phyloP scores from a whole-genome alignment of 2,888 invertebrate species.

The Glaucopsyche alexis region DNA sequence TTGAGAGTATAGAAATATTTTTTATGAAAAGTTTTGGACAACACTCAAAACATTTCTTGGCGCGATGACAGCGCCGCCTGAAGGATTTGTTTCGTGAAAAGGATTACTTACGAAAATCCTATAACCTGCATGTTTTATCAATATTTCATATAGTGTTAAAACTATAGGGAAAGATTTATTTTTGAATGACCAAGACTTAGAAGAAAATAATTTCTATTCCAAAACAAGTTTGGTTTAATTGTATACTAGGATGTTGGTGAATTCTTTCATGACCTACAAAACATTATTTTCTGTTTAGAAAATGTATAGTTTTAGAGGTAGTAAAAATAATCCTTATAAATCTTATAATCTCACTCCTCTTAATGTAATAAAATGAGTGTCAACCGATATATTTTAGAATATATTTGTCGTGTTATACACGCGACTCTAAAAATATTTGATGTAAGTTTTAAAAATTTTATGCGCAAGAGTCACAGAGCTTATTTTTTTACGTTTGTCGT shows the following conservation, averaged over 20 bases:
- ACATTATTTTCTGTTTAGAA: conserved; percentile 6
- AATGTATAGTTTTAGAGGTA: conserved; percentile 5
- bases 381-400: neutral
- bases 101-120: neutral
- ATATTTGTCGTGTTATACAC: neutral
- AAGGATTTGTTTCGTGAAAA: neutral
- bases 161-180: neutral
- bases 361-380: neutral
- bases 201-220: neutral
- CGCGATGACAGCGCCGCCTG: neutral
- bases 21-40: neutral
- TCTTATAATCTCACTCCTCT: neutral
- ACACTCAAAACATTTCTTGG: neutral
- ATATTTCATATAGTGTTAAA: neutral
- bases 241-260: neutral
- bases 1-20: neutral
- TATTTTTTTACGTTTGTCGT: conserved; percentile 22
- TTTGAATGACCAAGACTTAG: conserved; percentile 1
- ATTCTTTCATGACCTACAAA: neutral
- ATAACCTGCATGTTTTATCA: neutral
- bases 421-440: conserved; percentile 16
- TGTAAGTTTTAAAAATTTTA: conserved; percentile 8
- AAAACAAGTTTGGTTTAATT: neutral
- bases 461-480: conserved; percentile 1
- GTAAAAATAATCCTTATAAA: too few relatives aligned